Evolutionary conservation across 2,113 vertebrate species (phyloP), one percentile per base, ranked within the genome.

Genomic region (Oryzias melastigma): DNA sequence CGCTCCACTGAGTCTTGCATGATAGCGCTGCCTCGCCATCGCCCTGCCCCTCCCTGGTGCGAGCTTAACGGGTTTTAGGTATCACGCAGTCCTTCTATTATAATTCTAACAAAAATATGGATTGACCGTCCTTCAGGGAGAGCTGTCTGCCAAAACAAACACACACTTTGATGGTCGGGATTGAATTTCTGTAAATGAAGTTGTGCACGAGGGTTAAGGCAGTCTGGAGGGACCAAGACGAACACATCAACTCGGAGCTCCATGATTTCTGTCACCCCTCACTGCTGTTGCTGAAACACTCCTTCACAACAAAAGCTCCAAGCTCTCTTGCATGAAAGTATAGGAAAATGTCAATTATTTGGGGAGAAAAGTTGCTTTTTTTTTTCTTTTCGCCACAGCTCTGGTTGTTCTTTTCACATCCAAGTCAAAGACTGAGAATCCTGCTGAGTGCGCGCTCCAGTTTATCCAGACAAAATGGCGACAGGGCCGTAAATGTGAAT

Each of bases 311-410:
- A 62, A 66, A 57, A 75, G 74, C 65, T 73, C 84, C 65, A 75
- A 71, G 68, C 48, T 68, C 56, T 71, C 65, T 58, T 43, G 68
- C 77, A 75, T 84, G 75, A 86, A 82, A 79, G 16, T 13, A n/a
- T 46, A n/a, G n/a, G 44, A 46, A 46, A 46, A 46, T 7, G 16
- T 46, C n/a, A 35, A 80, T 81, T 82, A 65, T 77, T 73, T 74
- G 50, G 54, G 46, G 25, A 52, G 51, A 45, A 56, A 14, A n/a
- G n/a, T 7, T 46, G 5, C n/a, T n/a, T 1, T n/a, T n/a, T 18
- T 46, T 5, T 17, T 46, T n/a, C 44, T 5, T 46, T 46, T 46
- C 4, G 17, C 3, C 1, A 12, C 35, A 2, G 8, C 10, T 35
- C 10, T 10, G 35, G 35, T 35, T 35, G 7, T 35, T 35, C 29